These are phyloP conservation scores for Drosophila cardini DNA, from an alignment of 1,140 invertebrate species.

Conservation along the genomic window DNA sequence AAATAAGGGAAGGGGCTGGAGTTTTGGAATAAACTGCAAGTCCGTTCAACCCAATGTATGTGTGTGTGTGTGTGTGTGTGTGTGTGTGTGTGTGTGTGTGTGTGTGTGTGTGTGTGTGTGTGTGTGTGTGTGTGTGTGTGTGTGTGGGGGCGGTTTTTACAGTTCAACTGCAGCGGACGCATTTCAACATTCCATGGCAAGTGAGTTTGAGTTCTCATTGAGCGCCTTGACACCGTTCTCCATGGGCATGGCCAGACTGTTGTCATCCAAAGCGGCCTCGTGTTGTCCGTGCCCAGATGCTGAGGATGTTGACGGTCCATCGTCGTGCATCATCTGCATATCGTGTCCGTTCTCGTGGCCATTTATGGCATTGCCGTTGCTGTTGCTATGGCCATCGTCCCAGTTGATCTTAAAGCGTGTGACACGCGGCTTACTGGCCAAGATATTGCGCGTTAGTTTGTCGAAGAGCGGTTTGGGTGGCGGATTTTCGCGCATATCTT, in stretches of 20 bases:
- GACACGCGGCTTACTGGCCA: constrained; percentile 96
- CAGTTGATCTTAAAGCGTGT: constrained; percentile 99
- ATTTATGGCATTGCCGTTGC: constrained; percentile 52
- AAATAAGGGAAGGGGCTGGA: constrained; percentile 41
- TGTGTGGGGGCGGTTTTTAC: constrained; percentile 19
- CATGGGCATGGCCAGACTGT: constrained; percentile 76
- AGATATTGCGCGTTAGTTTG: constrained; percentile 97
- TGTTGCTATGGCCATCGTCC: constrained; percentile 89
- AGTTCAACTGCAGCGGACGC: constrained; percentile 20
- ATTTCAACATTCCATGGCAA: constrained; percentile 83
- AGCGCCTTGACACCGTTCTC: constrained; percentile 77
- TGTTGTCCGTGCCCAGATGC: constrained; percentile 18
- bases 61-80: too few relatives aligned
- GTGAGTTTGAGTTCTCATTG: constrained; percentile 84
- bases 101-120: too few relatives aligned
- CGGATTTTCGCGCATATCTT: constrained; percentile 97
- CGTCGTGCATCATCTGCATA: constrained; percentile 50
- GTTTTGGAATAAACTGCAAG: background rate
- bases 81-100: constrained; percentile 4
- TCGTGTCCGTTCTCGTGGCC: constrained; percentile 57
- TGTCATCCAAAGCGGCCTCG: constrained; percentile 70
- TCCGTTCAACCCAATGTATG: background rate
- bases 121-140: background rate
- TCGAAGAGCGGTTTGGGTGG: constrained; percentile 96
- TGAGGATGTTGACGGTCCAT: constrained; percentile 63